Evolutionary conservation across 2,888 invertebrate species (phyloP).

Genomic region (Cartodere bifasciata): DNA sequence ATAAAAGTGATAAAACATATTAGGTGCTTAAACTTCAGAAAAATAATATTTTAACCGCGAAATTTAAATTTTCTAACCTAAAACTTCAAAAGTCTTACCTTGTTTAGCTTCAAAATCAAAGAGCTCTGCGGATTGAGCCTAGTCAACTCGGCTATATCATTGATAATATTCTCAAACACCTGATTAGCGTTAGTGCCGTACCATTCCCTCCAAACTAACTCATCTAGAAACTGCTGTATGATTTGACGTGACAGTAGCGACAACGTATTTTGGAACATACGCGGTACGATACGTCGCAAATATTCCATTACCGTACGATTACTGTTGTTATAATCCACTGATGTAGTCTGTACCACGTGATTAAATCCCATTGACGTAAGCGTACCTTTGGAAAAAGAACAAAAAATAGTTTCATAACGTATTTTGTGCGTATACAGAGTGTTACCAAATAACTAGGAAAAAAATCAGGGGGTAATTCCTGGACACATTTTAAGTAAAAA

Average conservation of each 20-base stretch:
- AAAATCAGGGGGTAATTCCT: no score
- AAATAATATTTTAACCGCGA: no score
- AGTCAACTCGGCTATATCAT: slow-evolving; percentile 70
- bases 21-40: no score
- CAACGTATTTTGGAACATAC: slow-evolving; percentile 83
- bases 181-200: slow-evolving; percentile 62
- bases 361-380: slow-evolving; percentile 67
- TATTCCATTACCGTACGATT: slow-evolving; percentile 66
- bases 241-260: slow-evolving; percentile 71
- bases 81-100: no score
- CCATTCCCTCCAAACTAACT: slow-evolving; percentile 77
- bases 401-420: no score
- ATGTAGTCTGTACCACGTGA: slow-evolving; percentile 52
- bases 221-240: slow-evolving; percentile 83
- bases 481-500: no score
- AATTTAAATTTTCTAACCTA: no score
- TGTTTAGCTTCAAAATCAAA: slow-evolving; percentile 50
- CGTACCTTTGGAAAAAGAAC: no score
- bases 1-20: no score
- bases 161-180: slow-evolving; percentile 69
- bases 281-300: slow-evolving; percentile 63
- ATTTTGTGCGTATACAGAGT: no score
- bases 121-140: slow-evolving; percentile 50
- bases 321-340: slow-evolving; percentile 35
- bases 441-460: no score